Evolutionary conservation across 1,140 invertebrate genomes (phyloP), one percentile per base, ranked within the genome.

Genomic region (Cherax quadricarinatus): DNA sequence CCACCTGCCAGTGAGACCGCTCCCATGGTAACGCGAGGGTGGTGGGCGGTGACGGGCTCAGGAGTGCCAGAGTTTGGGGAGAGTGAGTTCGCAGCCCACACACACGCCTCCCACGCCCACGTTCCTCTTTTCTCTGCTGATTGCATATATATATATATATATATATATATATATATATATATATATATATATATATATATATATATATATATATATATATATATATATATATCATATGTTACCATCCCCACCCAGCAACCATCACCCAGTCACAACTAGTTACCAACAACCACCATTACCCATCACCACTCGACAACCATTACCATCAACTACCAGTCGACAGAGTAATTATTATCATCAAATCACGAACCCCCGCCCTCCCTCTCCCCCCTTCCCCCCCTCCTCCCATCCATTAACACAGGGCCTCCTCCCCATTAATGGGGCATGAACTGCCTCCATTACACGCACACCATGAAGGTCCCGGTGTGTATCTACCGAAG

Each of bases 11-110:
- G n/a, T 2, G n/a, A 30, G 70, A 4, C n/a, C 30, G 82, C 57
- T 60, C 18, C 82, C 82, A 84, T 84, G 82, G 82, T 30, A 84
- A 84, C 82, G 53, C 53, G 82, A 21, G 82, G 53, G 82, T 84
- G 53, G 82, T 57, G 53, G 82, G 82, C 53, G 82, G 53, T 14
- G 70, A 75, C 5, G 7, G 14, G 24, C n/a, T n/a, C 70, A 75
- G 70, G 70, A 75, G 18, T 75, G n/a, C n/a, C n/a, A 75, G 5
- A 12, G 70, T 30, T 30, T 24, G 5, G 70, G 70, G 24, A 30
- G n/a, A 4, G 24, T 2, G n/a, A 2, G 70, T 5, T 16, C 21
- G 5, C 12, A 0, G 30, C 30, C 30, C 30, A 41, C 30, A 41
- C 30, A 5, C 21, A 21, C 66, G 66, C 66, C 66, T 12, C 66